These are phyloP conservation scores for Catalaphyllia jardinei DNA, from an alignment of 64 coral and sea anemone species.

Conservation along the genomic window DNA sequence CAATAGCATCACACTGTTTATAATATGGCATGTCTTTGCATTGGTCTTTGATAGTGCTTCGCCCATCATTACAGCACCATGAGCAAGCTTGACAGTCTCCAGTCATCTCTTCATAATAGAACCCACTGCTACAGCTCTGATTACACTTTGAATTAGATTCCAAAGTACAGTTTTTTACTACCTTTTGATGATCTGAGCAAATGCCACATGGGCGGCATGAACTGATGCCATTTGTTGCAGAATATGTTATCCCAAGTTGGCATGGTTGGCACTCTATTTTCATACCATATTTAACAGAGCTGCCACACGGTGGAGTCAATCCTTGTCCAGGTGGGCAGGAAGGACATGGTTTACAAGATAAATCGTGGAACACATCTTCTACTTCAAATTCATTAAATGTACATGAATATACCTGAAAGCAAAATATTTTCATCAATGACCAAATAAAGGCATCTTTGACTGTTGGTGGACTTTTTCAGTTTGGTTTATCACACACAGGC, in stretches of 20 bases:
- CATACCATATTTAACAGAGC: neutral
- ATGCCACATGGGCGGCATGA: constrained; percentile 46
- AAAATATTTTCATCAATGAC: neutral
- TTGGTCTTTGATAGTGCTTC: neutral
- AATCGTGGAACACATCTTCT: neutral
- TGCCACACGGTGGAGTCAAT: constrained; percentile 21
- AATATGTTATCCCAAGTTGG: constrained; percentile 21
- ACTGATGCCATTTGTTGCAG: neutral
- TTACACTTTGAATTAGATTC: constrained; percentile 26
- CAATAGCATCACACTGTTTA: constrained; percentile 36
- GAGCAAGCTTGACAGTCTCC: constrained; percentile 50
- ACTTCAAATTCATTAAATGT: neutral
- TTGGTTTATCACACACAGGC: neutral
- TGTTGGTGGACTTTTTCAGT: neutral
- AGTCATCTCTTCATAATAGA: constrained; percentile 21
- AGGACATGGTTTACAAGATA: neutral
- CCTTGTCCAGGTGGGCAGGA: constrained; percentile 5
- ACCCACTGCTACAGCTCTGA: constrained; percentile 6
- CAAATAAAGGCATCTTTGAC: neutral
- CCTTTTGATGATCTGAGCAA: constrained; percentile 27
- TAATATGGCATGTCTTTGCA: constrained; percentile 51
- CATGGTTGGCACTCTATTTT: constrained; percentile 22
- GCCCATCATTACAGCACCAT: constrained; percentile 26
- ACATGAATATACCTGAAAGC: neutral
- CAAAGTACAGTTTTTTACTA: constrained; percentile 21